Evolutionary conservation across 2,797 vertebrate genomes (phyloP).

Genomic region (Bovichtus diacanthus): DNA sequence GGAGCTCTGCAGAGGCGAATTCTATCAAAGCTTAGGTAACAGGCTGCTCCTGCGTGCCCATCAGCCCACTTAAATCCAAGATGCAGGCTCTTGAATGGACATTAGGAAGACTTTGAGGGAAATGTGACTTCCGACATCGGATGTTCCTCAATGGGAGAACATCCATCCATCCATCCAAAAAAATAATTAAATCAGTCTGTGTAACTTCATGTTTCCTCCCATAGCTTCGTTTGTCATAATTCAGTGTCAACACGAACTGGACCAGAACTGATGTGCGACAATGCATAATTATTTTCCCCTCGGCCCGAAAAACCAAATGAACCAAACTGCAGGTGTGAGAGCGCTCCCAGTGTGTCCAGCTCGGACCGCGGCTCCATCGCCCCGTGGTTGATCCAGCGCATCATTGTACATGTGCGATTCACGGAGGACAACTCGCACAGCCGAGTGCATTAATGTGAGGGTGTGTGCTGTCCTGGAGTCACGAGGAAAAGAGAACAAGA

Average conservation of each 20-base stretch:
- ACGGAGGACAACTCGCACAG: constrained; percentile 23
- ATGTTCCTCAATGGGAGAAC: neutral
- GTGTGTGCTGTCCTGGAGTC: constrained; percentile 32
- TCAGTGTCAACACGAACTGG: no score
- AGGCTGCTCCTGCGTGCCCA: constrained; percentile 35
- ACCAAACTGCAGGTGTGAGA: no score
- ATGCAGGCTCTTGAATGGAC: constrained; percentile 26
- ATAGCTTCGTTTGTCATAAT: no score
- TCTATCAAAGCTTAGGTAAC: constrained; percentile 62
- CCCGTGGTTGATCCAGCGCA: neutral
- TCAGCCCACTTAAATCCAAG: constrained; percentile 38
- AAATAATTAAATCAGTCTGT: no score
- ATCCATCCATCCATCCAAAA: no score
- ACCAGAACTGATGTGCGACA: no score
- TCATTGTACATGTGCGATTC: constrained; percentile 27
- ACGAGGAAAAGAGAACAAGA: constrained; percentile 57
- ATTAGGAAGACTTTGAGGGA: neutral
- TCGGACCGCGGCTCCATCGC: neutral
- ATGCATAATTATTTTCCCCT: no score
- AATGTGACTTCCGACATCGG: neutral
- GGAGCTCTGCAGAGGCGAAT: constrained; percentile 60
- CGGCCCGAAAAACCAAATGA: no score
- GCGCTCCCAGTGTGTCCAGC: no score
- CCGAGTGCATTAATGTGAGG: constrained; percentile 39
- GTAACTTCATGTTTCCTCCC: no score